A percentile compares a stretch with the other conserved stretches of the same genome.
phyloP scores from a whole-genome alignment of 2,113 vertebrate species.

The Vombatus ursinus region DNA sequence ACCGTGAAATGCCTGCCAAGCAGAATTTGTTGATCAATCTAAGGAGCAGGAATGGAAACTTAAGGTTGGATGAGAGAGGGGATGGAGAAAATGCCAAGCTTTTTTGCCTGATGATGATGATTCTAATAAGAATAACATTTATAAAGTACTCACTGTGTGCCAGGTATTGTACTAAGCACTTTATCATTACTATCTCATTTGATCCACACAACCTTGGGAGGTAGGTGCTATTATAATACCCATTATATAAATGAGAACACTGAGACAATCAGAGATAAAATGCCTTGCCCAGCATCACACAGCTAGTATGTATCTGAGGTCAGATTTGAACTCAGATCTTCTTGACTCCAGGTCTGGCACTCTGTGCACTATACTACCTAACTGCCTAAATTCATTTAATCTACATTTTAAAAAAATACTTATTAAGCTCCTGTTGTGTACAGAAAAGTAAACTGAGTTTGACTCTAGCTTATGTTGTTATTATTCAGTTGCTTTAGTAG shows the following conservation, averaged over 20 bases:
- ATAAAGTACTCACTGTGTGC: neutral
- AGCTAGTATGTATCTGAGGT: neutral
- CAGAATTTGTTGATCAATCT: slow-evolving; percentile 13
- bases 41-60: slow-evolving; percentile 43
- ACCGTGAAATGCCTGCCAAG: slow-evolving; percentile 37
- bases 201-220: neutral
- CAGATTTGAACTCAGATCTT: neutral
- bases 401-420: neutral
- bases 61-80: neutral
- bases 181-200: neutral
- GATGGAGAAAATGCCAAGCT: slow-evolving; percentile 49
- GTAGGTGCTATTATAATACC: neutral
- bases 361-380: neutral
- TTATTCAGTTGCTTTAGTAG: neutral
- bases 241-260: neutral
- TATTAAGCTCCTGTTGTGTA: neutral
- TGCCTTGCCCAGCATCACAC: neutral
- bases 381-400: neutral
- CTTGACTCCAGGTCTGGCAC: neutral
- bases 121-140: neutral
- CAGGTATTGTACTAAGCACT: neutral
- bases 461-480: neutral
- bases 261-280: neutral
- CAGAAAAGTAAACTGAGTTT: neutral
- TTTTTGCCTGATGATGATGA: neutral